Conservation (phyloP, 2,113 vertebrate species). For the Platysternon megacephalum region DNA sequence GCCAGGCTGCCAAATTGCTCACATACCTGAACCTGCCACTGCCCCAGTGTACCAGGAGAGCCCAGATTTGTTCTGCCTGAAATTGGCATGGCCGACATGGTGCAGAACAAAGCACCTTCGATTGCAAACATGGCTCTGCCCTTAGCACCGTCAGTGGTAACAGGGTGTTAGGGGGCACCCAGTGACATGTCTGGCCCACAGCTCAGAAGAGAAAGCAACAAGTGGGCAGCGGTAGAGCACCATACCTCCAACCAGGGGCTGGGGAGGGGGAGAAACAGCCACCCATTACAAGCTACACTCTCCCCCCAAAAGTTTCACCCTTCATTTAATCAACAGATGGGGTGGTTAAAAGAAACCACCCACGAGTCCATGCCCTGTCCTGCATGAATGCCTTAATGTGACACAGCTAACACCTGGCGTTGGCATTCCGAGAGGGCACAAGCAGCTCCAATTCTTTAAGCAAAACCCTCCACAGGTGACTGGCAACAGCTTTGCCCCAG, state of each 20-base stretch:
- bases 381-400: constrained; percentile 17
- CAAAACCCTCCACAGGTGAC: constrained; percentile 75
- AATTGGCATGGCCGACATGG: constrained; percentile 66
- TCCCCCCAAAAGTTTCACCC: constrained; percentile 75
- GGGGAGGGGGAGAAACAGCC: neutral
- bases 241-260: neutral
- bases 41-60: constrained; percentile 19
- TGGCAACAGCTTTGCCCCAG: neutral
- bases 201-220: neutral
- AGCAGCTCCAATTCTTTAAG: neutral
- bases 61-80: constrained; percentile 69
- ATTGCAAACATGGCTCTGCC: constrained; percentile 58
- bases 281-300: constrained; percentile 29
- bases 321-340: constrained; percentile 81
- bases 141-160: neutral
- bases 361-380: constrained; percentile 54
- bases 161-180: neutral
- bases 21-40: neutral
- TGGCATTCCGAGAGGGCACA: neutral
- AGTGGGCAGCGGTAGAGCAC: neutral
- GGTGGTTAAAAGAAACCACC: too few species aligned
- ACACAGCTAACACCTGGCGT: constrained; percentile 55
- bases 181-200: fast-evolving
- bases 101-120: constrained; percentile 21
- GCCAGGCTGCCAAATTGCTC: neutral